Conservation (phyloP, 1,140 invertebrate species). For the Cherax destructor region DNA sequence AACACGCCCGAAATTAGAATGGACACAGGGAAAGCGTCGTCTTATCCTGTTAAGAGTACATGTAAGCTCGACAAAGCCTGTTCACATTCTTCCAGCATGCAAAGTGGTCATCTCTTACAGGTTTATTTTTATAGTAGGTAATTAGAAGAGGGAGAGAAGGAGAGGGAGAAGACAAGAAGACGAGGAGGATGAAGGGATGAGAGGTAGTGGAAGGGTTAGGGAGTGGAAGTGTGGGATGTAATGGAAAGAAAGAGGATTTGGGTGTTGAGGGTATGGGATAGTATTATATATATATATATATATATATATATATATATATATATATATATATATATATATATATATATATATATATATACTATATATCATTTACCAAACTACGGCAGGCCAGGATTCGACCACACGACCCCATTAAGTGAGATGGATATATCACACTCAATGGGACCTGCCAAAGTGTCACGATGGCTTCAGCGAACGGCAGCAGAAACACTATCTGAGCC, state of each 20-base stretch:
- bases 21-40: slow-evolving; percentile 43
- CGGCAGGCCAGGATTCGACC: too few relatives aligned
- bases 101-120: slow-evolving; percentile 6
- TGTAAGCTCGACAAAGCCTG: slow-evolving; percentile 14
- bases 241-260: neutral
- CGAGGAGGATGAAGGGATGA: neutral
- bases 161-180: neutral
- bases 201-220: neutral
- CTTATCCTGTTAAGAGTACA: neutral
- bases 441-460: too few relatives aligned
- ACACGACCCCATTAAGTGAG: too few relatives aligned
- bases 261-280: neutral
- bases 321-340: too few relatives aligned
- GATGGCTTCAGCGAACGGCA: too few relatives aligned
- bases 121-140: neutral
- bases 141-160: slow-evolving; percentile 3
- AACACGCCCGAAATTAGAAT: slow-evolving; percentile 57
- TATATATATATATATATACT: too few relatives aligned
- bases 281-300: too few relatives aligned
- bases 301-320: too few relatives aligned
- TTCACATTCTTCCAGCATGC: neutral
- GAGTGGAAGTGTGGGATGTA: neutral
- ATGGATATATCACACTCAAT: too few relatives aligned
- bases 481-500: too few relatives aligned
- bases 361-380: too few relatives aligned